Evolutionary conservation across 2,113 vertebrate species (phyloP), one percentile per base, ranked within the genome.

Genomic region (Solea senegalensis): DNA sequence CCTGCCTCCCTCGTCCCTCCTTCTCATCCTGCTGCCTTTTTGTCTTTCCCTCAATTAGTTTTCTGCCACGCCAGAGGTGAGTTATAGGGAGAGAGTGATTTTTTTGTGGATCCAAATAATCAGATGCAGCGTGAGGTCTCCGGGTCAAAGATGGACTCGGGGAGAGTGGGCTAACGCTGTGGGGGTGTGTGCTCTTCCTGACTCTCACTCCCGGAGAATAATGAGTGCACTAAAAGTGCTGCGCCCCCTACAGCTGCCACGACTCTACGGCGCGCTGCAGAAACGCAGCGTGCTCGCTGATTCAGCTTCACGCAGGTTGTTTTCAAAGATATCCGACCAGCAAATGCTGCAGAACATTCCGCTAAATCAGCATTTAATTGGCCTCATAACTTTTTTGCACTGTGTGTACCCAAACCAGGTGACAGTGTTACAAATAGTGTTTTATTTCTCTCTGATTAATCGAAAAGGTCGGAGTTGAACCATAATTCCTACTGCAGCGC

Each of bases 341-440:
- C 49, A 78, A 64, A 76, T 64, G 78, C 44, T 64, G 61, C 65
- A 72, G 61, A 78, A 69, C 80, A 80, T 72, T 78, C 3, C 3
- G 68, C 74, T 78, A 81, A 85, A 86, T 84, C 76, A 68, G 57
- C 51, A 21, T 79, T 88, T 86, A 89, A 86, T 79, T 82, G 65
- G 74, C 50, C 51, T 74, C 57, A 52, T 81, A 55, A 45, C 28
- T 73, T 77, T 66, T 65, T 10, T 52, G 8, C 40, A 1, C 8
- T 56, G 62, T 54, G 50, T 58, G 66, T 3, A 52, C 58, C 51
- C 40, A 74, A 65, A 79, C 34, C n/a, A 0, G 27, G 46, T 57
- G 55, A 21, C 53, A 54, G 44, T 48, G 41, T 85, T 72, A 48
- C 7, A 78, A 79, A 73, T 45, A 56, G 51, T 27, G 5, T 53